These are phyloP conservation scores for Pithys albifrons DNA, from an alignment of 2,113 vertebrate genomes.

Conservation along the genomic window DNA sequence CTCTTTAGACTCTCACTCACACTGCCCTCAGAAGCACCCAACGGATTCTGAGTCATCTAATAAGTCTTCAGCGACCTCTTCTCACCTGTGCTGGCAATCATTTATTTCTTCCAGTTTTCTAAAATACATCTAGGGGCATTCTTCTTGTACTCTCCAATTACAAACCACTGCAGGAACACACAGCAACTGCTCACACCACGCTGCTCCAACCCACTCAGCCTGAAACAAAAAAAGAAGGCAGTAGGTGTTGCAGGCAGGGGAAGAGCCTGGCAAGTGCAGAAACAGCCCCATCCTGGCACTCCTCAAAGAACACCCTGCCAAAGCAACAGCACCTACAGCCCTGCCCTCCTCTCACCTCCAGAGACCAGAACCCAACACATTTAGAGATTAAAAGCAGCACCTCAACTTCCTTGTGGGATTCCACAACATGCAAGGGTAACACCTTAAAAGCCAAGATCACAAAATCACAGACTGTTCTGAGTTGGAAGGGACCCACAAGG, in stretches of 20 bases:
- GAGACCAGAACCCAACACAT: neutral
- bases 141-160: constrained; percentile 1
- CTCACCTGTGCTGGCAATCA: neutral
- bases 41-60: neutral
- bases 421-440: neutral
- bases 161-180: constrained; percentile 23
- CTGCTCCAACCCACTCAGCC: constrained; percentile 22
- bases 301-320: neutral
- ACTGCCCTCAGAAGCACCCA: neutral
- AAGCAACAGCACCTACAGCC: neutral
- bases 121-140: constrained; percentile 2
- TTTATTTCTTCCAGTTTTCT: constrained; percentile 29
- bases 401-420: neutral
- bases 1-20: neutral
- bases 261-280: neutral
- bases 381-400: neutral
- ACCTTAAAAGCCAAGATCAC: neutral
- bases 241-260: neutral
- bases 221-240: neutral
- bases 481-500: too few species aligned
- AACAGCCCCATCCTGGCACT: rapidly evolving
- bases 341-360: neutral
- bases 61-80: constrained; percentile 29
- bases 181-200: neutral
- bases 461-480: too few species aligned